Percentiles rank a stretch among this genome's conserved stretches.
phyloP scores from a whole-genome alignment of 2,888 invertebrate genomes.

The Eupithecia subfuscata region DNA sequence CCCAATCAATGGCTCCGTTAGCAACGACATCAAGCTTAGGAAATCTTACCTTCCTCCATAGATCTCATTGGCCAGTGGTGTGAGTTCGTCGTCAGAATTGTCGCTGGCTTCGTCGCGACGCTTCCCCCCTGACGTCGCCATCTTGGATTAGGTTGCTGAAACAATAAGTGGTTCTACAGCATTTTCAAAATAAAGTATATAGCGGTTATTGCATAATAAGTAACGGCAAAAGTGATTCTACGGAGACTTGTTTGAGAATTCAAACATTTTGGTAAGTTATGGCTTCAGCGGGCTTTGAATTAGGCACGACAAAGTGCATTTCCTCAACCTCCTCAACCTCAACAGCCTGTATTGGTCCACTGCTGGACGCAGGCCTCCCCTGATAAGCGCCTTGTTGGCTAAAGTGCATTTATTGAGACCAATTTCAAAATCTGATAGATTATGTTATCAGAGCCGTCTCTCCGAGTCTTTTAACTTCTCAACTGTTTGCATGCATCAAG shows the following conservation, averaged over 20 bases:
- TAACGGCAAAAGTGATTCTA: neutral
- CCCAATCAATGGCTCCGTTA: neutral
- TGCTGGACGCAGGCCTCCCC: no score
- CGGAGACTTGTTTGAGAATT: neutral
- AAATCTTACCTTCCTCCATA: slow-evolving; percentile 92
- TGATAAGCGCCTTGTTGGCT: no score
- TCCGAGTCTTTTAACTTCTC: neutral
- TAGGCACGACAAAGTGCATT: neutral
- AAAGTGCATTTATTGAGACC: neutral
- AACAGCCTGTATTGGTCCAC: no score
- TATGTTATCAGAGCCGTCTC: neutral
- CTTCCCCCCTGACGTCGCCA: slow-evolving; percentile 89
- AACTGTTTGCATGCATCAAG: neutral
- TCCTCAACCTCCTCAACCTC: no score
- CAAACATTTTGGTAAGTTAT: neutral
- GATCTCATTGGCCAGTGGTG: slow-evolving; percentile 93
- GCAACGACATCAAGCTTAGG: neutral
- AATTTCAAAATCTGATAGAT: neutral
- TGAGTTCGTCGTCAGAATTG: slow-evolving; percentile 94
- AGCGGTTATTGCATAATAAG: neutral
- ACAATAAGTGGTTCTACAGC: slow-evolving; percentile 39
- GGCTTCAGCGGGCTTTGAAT: neutral
- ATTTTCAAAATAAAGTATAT: neutral
- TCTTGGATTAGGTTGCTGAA: slow-evolving; percentile 63
- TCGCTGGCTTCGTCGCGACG: slow-evolving; percentile 88